A percentile compares a stretch with the other conserved stretches of the same genome.
Conservation (phyloP, 2,797 vertebrate genomes). For the Menidia menidia region DNA sequence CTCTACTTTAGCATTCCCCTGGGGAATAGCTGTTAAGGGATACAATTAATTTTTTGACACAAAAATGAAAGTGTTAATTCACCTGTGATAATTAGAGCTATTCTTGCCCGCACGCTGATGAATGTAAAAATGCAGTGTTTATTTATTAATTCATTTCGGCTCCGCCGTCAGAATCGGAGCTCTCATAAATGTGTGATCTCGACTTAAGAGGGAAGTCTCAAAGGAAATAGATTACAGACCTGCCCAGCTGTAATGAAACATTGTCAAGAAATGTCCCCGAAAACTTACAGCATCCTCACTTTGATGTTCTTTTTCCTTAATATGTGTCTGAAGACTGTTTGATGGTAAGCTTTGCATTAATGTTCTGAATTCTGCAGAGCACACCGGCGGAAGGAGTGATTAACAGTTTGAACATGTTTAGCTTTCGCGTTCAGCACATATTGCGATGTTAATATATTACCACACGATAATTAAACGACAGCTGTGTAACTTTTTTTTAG, state of each 20-base stretch:
- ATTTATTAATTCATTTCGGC: slow-evolving; percentile 81
- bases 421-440: slow-evolving; percentile 13
- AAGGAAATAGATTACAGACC: slow-evolving; percentile 80
- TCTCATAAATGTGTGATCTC: slow-evolving; percentile 79
- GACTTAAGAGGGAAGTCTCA: slow-evolving; percentile 77
- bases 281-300: slow-evolving; percentile 72
- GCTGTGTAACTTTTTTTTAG: neutral
- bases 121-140: slow-evolving; percentile 80
- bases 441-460: slow-evolving; percentile 11
- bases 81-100: slow-evolving; percentile 86
- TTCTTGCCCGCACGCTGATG: slow-evolving; percentile 82
- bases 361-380: slow-evolving; percentile 37
- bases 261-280: slow-evolving; percentile 75
- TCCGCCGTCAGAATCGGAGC: slow-evolving; percentile 68
- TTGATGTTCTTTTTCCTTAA: slow-evolving; percentile 66
- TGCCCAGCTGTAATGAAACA: slow-evolving; percentile 76
- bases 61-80: slow-evolving; percentile 88
- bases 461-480: neutral
- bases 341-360: slow-evolving; percentile 41
- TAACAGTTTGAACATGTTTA: slow-evolving; percentile 22
- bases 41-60: slow-evolving; percentile 89
- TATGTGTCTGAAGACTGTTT: slow-evolving; percentile 57
- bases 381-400: slow-evolving; percentile 10
- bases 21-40: slow-evolving; percentile 82
- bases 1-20: slow-evolving; percentile 68